phyloP scores from a whole-genome alignment of 2,113 vertebrate genomes.

The Gallinago undulata region DNA sequence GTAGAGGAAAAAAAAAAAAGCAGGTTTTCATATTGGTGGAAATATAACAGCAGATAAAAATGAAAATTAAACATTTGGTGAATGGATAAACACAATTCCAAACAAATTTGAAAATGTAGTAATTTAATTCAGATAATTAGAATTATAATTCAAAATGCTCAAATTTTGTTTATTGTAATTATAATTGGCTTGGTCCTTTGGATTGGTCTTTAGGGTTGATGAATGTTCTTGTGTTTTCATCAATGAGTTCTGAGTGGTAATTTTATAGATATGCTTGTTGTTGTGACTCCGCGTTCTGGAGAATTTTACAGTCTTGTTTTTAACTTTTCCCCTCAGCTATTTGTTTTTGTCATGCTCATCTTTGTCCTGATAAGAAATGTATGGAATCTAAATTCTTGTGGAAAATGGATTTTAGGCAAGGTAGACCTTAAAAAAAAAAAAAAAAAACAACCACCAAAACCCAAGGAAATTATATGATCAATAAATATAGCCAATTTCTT shows the following conservation, averaged over 20 bases:
- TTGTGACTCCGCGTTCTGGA: background rate
- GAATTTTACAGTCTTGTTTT: background rate
- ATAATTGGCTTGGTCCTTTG: background rate
- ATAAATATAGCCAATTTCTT: background rate
- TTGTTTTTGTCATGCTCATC: background rate
- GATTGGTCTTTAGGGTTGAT: background rate
- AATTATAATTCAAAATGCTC: background rate
- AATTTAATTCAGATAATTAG: background rate
- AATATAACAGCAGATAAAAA: background rate
- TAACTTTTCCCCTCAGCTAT: background rate
- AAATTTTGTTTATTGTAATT: background rate
- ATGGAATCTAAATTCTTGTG: background rate
- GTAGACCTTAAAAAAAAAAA: background rate
- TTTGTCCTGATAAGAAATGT: background rate
- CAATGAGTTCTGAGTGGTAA: background rate
- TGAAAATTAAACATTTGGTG: background rate
- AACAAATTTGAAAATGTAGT: background rate
- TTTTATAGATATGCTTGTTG: background rate
- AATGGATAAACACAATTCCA: background rate
- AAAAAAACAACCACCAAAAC: background rate
- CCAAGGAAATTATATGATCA: background rate
- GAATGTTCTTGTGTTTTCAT: background rate
- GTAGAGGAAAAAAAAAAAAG: background rate
- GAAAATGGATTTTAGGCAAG: background rate
- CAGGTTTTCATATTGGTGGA: background rate